A percentile compares a stretch with the other conserved stretches of the same genome.
phyloP scores from a whole-genome alignment of 2,888 invertebrate species.

The Idaea biselata region DNA sequence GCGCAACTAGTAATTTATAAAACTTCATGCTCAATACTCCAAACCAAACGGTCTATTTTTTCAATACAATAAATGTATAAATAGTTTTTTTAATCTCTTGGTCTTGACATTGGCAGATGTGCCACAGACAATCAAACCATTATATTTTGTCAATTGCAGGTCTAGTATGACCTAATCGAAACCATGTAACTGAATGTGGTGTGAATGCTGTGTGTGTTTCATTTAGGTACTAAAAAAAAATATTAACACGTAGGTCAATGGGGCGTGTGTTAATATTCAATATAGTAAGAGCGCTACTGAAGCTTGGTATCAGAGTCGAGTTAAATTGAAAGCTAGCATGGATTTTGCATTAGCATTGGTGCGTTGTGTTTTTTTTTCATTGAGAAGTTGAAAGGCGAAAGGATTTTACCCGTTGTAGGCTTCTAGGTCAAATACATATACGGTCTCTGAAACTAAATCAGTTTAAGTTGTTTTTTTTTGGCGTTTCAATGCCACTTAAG shows the following conservation, averaged over 20 bases:
- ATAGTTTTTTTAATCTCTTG: too few relatives aligned
- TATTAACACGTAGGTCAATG: not conserved
- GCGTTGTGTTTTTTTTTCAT: not conserved
- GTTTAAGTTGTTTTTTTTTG: too few relatives aligned
- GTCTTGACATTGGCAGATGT: too few relatives aligned
- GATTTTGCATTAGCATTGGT: not conserved
- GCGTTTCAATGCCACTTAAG: too few relatives aligned
- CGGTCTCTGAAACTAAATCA: not conserved
- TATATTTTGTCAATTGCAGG: too few relatives aligned
- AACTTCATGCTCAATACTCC: too few relatives aligned
- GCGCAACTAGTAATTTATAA: too few relatives aligned
- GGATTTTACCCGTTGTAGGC: not conserved
- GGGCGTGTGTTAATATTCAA: not conserved
- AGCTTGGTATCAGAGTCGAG: not conserved
- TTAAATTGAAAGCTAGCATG: not conserved
- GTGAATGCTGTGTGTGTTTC: not conserved
- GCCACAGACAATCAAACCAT: too few relatives aligned
- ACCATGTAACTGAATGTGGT: not conserved
- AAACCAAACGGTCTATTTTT: too few relatives aligned
- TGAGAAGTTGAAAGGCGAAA: not conserved
- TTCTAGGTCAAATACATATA: not conserved
- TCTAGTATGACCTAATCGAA: too few relatives aligned
- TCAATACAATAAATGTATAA: too few relatives aligned
- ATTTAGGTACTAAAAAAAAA: not conserved
- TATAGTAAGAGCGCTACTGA: not conserved